Conservation (phyloP, 2,888 invertebrate species). For the Bellardia bayeri region DNA sequence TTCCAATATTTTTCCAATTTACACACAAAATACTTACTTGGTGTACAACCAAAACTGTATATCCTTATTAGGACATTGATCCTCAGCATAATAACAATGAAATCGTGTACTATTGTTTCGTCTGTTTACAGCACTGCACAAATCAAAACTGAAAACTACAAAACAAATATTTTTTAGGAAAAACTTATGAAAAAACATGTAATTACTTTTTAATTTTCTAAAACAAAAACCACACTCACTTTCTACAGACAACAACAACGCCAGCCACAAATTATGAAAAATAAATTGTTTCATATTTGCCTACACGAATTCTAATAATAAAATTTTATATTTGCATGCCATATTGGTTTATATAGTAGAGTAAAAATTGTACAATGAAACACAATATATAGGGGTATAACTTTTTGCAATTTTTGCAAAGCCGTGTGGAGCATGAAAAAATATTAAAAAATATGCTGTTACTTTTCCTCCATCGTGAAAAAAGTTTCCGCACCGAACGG, state of each 20-base stretch:
- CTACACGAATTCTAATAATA: background rate
- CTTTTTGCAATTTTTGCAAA: no score
- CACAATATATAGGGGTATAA: background rate
- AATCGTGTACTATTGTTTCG: constrained; percentile 58
- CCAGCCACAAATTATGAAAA: constrained; percentile 12
- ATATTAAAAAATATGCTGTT: no score
- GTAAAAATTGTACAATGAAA: constrained; percentile 5
- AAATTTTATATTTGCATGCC: constrained; percentile 35
- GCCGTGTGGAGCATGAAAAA: no score
- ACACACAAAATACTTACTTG: constrained; percentile 83
- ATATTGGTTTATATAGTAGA: constrained; percentile 51
- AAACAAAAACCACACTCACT: constrained; percentile 40
- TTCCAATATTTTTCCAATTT: no score
- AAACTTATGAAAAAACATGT: background rate
- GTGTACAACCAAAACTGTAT: constrained; percentile 88
- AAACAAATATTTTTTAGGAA: background rate
- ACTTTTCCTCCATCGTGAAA: no score
- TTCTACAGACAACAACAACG: constrained; percentile 17
- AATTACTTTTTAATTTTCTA: background rate
- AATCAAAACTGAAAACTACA: constrained; percentile 15
- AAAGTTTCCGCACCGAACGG: no score
- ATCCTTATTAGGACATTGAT: constrained; percentile 86
- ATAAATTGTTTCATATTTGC: constrained; percentile 59
- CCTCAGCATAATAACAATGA: constrained; percentile 76
- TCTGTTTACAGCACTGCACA: background rate